Evolutionary conservation across 2,888 invertebrate species (phyloP), one percentile per base, ranked within the genome.

Genomic region (Liodrosophila aerea): DNA sequence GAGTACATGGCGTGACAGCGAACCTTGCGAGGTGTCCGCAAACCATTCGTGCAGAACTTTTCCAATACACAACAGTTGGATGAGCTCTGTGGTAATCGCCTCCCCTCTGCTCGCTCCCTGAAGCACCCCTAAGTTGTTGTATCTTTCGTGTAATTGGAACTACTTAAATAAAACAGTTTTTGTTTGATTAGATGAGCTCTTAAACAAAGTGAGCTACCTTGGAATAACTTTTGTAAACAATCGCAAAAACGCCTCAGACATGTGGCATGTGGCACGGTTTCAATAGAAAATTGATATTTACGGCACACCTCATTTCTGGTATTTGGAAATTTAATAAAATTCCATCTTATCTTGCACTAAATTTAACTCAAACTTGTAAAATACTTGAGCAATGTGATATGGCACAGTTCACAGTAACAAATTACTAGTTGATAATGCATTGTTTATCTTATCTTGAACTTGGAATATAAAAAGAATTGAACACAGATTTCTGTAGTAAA

Each of bases 21-120:
- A 41, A 66, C 71, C 74, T 78, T 71, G 63, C 22, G 74, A 59
- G 64, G 82, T 77, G 75, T 78, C n/a, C 64, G 66, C 72, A 77
- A n/a, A 30, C 54, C 82, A 64, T 68, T 77, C 85, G 82, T 77
- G 78, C 82, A 77, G 78, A 68, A 82, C 78, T 77, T 66, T 66
- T 61, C 50, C 76, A 68, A 53, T 73, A 56, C 43, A 65, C 52
- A 64, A 49, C 77, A 84, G 65, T 80, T 77, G 81, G 56, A 60
- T 34, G 51, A 47, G 33, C 50, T 29, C 40, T 43, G 33, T 7
- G 7, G 7, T 16, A 7, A 40, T n/a, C 53, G 37, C 47, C 13
- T 40, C 18, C 11, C 31, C 13, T 13, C 34, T 2, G 2, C 22
- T 7, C 22, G 16, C 29, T 7, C 7, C 16, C n/a, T n/a, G 9